Conservation (phyloP, 2,797 vertebrate genomes). For the Eremophila alpestris region DNA sequence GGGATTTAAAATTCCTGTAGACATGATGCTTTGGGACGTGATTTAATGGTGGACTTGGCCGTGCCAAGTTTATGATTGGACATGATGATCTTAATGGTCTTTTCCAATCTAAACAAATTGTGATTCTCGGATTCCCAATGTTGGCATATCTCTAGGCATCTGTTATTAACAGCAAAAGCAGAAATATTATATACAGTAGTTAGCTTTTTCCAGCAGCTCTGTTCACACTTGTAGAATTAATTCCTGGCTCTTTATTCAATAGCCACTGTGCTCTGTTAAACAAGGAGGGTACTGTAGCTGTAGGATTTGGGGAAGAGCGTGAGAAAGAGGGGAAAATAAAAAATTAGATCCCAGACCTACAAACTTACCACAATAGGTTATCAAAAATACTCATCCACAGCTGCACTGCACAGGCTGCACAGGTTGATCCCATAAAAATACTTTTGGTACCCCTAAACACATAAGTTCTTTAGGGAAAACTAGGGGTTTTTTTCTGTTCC, state of each 20-base stretch:
- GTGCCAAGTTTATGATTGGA: background rate
- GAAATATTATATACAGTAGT: background rate
- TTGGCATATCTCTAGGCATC: background rate
- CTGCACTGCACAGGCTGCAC: conserved; percentile 73
- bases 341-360: background rate
- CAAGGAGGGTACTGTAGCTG: background rate
- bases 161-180: background rate
- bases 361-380: conserved; percentile 79
- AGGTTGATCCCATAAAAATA: conserved; percentile 81
- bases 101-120: background rate
- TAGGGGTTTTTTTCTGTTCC: background rate
- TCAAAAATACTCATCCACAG: conserved; percentile 80
- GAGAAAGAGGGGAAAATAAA: background rate
- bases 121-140: background rate
- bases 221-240: background rate
- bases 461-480: background rate
- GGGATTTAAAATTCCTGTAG: background rate
- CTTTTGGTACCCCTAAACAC: conserved; percentile 77
- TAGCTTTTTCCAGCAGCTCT: background rate
- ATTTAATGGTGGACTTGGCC: background rate
- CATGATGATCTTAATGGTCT: background rate
- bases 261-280: background rate
- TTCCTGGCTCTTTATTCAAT: background rate
- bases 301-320: background rate
- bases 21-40: background rate